These are phyloP conservation scores for Scaptomyza caliginosa DNA, from an alignment of 2,888 invertebrate species.

Conservation along the genomic window DNA sequence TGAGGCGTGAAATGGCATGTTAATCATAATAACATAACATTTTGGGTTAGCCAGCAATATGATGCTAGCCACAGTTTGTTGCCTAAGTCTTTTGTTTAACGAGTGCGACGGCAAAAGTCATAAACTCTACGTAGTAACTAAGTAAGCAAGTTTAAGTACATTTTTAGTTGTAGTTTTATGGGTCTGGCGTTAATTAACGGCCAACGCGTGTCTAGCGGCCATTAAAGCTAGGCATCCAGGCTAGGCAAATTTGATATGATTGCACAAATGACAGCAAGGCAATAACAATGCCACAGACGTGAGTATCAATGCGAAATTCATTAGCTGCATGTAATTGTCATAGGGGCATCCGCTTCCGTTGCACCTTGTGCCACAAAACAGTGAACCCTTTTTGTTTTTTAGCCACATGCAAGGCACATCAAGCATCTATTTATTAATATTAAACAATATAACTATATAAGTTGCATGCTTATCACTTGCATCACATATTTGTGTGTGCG, in stretches of 20 bases:
- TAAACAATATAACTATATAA: slow-evolving; percentile 26
- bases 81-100: slow-evolving; percentile 74
- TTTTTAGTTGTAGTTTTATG: slow-evolving; percentile 27
- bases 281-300: background rate
- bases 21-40: slow-evolving; percentile 68
- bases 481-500: slow-evolving; percentile 39
- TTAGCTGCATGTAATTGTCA: slow-evolving; percentile 47
- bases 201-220: slow-evolving; percentile 56
- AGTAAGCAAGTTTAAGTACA: slow-evolving; percentile 13
- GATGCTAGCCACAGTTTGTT: slow-evolving; percentile 56
- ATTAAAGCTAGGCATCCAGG: slow-evolving; percentile 53
- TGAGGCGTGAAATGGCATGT: slow-evolving; percentile 80
- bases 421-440: slow-evolving; percentile 39
- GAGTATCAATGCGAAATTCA: slow-evolving; percentile 40
- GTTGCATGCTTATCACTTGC: slow-evolving; percentile 39
- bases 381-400: slow-evolving; percentile 1
- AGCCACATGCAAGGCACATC: slow-evolving; percentile 48
- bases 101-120: slow-evolving; percentile 31
- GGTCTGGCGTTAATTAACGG: slow-evolving; percentile 48
- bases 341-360: slow-evolving; percentile 68
- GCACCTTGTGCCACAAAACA: slow-evolving; percentile 57
- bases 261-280: slow-evolving; percentile 5
- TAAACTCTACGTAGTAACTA: slow-evolving; percentile 15
- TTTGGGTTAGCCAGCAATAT: too few relatives aligned
- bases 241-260: slow-evolving; percentile 46